Percentiles rank a stretch among this genome's conserved stretches.
Conservation (phyloP, 2,888 invertebrate species). For the Philaethria dido region DNA sequence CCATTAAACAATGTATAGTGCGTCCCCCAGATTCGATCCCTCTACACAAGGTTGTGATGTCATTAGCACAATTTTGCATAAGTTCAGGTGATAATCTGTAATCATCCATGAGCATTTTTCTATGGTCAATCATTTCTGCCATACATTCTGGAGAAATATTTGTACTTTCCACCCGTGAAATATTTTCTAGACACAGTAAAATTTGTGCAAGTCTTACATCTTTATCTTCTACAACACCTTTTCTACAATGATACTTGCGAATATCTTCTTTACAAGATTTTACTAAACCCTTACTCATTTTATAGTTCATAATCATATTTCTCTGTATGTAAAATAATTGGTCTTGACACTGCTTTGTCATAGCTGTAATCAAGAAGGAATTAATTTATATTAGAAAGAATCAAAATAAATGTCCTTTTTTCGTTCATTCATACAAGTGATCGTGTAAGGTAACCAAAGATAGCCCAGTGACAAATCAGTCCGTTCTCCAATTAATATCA, state of each 20-base stretch:
- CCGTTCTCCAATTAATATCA: not conserved
- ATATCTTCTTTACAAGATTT: slow-evolving; percentile 96
- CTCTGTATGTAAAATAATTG: slow-evolving; percentile 93
- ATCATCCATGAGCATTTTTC: slow-evolving; percentile 96
- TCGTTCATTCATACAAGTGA: too few relatives aligned
- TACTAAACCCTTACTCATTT: slow-evolving; percentile 93
- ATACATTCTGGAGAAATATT: slow-evolving; percentile 91
- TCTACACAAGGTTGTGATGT: slow-evolving; percentile 90
- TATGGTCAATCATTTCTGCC: slow-evolving; percentile 94
- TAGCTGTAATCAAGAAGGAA: slow-evolving; percentile 59
- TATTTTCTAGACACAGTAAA: slow-evolving; percentile 94
- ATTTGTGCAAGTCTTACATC: slow-evolving; percentile 95
- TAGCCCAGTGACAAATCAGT: too few relatives aligned
- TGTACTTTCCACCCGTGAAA: slow-evolving; percentile 87
- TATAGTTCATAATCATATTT: slow-evolving; percentile 95
- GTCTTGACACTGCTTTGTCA: slow-evolving; percentile 89
- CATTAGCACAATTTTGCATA: slow-evolving; percentile 92
- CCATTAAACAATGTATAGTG: slow-evolving; percentile 98
- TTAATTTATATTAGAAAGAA: not conserved
- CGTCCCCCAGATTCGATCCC: slow-evolving; percentile 91
- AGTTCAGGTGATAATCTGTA: slow-evolving; percentile 97
- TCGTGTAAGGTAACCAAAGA: too few relatives aligned
- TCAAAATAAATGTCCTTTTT: not conserved
- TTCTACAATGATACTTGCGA: slow-evolving; percentile 91
- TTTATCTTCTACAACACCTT: slow-evolving; percentile 91